These are phyloP conservation scores for Gymnocephalus cernua DNA, from an alignment of 2,113 vertebrate species.

Conservation along the genomic window DNA sequence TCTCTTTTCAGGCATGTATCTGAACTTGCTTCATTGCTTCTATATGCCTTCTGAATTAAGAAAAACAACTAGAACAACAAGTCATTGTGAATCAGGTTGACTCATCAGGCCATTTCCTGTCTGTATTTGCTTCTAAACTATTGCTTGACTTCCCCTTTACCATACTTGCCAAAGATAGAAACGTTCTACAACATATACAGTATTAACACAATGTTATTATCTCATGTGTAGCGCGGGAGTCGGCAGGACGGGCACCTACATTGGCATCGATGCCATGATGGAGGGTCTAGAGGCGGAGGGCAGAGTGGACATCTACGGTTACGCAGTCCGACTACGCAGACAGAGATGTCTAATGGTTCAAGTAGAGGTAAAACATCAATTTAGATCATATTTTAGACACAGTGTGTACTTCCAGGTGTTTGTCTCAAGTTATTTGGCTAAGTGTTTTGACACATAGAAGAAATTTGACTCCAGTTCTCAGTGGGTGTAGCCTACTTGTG, in stretches of 20 bases:
- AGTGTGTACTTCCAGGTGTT: not conserved
- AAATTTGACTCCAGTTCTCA: not conserved
- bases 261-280: constrained; percentile 96
- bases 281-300: constrained; percentile 92
- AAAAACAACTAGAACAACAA: not conserved
- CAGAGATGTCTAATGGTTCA: constrained; percentile 99
- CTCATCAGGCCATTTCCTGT: not conserved
- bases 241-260: constrained; percentile 95
- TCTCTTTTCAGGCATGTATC: not conserved
- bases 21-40: not conserved
- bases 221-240: constrained; percentile 89
- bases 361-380: constrained; percentile 89
- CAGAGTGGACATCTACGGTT: constrained; percentile 94
- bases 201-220: not conserved
- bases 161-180: not conserved
- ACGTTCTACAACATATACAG: too few species aligned
- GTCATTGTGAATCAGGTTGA: not conserved
- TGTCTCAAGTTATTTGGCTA: not conserved
- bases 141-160: not conserved
- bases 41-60: not conserved
- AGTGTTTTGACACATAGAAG: not conserved
- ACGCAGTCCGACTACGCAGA: constrained; percentile 89
- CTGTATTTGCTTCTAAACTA: not conserved
- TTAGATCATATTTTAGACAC: not conserved
- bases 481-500: not conserved